Base-by-base conservation (phyloP, 53 echinoderm and acorn worm species). In the Zoroaster sp. region DNA sequence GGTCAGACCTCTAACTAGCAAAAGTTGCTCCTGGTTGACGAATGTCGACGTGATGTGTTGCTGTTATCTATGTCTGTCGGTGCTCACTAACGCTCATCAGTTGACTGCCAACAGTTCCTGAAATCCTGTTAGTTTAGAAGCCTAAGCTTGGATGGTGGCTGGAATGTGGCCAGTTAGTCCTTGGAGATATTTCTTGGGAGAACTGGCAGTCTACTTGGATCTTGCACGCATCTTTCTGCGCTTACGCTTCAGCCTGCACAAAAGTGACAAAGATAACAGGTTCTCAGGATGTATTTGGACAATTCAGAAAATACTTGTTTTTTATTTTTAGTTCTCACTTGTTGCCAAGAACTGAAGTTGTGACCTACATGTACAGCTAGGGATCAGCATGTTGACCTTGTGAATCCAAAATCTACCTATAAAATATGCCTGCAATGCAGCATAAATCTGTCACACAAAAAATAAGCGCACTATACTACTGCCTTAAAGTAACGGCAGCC, bases 171-270 rank as follows among this genome's bases (percentile, higher is more conserved):
- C 35, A 78, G 78, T 77, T 55, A 37, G 81, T 55, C 34, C 66
- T 41, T 81, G 67, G 67, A 75, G 47, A 81, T 66, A 42, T 33
- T 66, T 9, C 71, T 37, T 37, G 37, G 71, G 34, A 79, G 72
- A 8, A 80, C 74, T 51, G 83, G 36, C 86, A 55, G 75, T 94
- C 96, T 94, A 94, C 96, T 96, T 96, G 59, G 96, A 96, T 73
- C 96, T 92, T 59, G 93, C 94, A 90, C 94, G 90, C 96, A 96
- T 96, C 94, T 96, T 96, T 93, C 96, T 92, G 72, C 96, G 92
- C 90, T 96, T 96, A 82, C 96, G 94, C 96, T 96, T 96, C 94
- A 96, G 92, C 72, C 96, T 96, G 76, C 37, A 47, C 79, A 53
- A 17, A 42, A 42, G 35, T 11, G 0, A 65, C 55, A 37, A 38